A percentile compares a stretch with the other conserved stretches of the same genome.
Conservation (phyloP, 2,888 invertebrate genomes). For the Argynnis bischoffii region DNA sequence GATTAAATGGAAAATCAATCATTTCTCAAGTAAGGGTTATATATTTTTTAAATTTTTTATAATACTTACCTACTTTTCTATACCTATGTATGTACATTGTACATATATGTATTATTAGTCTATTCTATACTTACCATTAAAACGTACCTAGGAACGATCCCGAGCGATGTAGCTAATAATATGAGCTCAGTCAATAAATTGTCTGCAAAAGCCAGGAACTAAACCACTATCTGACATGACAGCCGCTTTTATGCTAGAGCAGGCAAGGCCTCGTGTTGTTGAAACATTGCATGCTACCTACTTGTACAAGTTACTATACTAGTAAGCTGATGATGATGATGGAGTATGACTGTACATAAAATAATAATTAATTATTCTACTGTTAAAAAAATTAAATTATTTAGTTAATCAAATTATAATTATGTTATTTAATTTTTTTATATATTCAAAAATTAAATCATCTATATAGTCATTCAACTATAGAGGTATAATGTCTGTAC, state of each 20-base stretch:
- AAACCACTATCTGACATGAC: slow-evolving; percentile 48
- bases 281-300: slow-evolving; percentile 2
- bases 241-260: slow-evolving; percentile 48
- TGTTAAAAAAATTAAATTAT: too few species aligned
- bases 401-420: neutral
- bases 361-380: neutral
- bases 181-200: neutral
- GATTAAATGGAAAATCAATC: too few species aligned
- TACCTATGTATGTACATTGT: too few species aligned
- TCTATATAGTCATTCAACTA: too few species aligned
- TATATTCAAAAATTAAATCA: too few species aligned
- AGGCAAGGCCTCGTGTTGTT: slow-evolving; percentile 30
- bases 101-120: too few species aligned
- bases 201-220: slow-evolving; percentile 34
- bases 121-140: too few species aligned
- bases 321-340: neutral
- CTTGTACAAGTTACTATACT: slow-evolving; percentile 10
- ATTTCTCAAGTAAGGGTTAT: too few species aligned
- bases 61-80: too few species aligned
- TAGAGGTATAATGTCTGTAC: too few species aligned
- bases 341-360: neutral
- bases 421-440: neutral
- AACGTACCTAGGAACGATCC: too few species aligned
- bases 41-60: too few species aligned
- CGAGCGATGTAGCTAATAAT: neutral